Evolutionary conservation across 2,888 invertebrate species (phyloP), one percentile per base, ranked within the genome.

Genomic region (Dichetophora obliterata): DNA sequence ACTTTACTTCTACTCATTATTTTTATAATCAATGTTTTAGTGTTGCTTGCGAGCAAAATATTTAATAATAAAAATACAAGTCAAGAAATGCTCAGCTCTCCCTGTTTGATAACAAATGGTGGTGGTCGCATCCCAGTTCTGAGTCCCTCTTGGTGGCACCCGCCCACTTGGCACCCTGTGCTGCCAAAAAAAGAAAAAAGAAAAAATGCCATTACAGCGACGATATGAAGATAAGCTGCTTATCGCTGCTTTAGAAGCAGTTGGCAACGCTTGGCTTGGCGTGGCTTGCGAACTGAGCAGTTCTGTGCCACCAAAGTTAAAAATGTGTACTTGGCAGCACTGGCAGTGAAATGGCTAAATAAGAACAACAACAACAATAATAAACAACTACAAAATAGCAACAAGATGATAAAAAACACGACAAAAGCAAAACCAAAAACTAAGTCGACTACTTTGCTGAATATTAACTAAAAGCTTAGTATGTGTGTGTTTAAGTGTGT

Each of bases 201-300:
- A 59, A 57, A 57, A 31, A 31, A 31, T 31, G 5, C 37, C 37
- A 66, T 37, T 43, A 34, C 54, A 57, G 50, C 57, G 37, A 57
- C 52, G 57, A 75, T 68, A 77, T 71, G 76, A 68, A 77, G 80
- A 78, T 78, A 80, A 80, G 78, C 78, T 61, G 80, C 80, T 78
- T 80, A 80, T 78, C 80, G 78, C 70, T 75, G 37, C 71, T 63
- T 68, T 37, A 37, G 63, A 59, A 48, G 76, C 71, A 66, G n/a
- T 69, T 69, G 68, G 68, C 68, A 69, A 69, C 57, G 71, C 71
- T 57, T 37, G 48, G 24, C 27, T 52, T 69, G 68, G 70, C 27
- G 27, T 52, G 34, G 52, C 43, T 70, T 70, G 34, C 31, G 31
- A 31, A 31, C 34, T 37, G 37, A 24, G 3, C n/a, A 22, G 37